Evolutionary conservation across 2,113 vertebrate genomes (phyloP).

Genomic region (Grammomys surdaster): DNA sequence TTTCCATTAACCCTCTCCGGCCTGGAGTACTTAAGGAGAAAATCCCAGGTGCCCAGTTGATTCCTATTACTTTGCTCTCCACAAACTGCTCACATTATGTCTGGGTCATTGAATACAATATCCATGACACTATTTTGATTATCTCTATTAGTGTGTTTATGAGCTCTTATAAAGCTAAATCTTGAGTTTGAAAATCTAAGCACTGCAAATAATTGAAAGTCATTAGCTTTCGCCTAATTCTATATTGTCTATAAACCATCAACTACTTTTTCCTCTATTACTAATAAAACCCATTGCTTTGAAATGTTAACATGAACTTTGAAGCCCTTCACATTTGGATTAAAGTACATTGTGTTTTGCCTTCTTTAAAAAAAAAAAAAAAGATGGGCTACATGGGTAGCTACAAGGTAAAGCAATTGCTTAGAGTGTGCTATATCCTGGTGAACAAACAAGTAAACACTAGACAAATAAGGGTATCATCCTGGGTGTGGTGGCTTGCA

Average conservation of each 20-base stretch:
- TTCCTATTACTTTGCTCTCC: conserved; percentile 24
- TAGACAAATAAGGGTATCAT: not conserved
- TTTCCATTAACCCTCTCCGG: conserved; percentile 52
- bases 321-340: conserved; percentile 17
- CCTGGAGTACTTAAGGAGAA: conserved; percentile 10
- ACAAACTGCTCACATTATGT: not conserved
- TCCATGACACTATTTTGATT: conserved; percentile 34
- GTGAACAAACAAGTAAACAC: not conserved
- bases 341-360: conserved; percentile 17
- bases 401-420: not conserved
- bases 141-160: conserved; percentile 40
- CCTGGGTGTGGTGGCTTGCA: not conserved
- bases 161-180: conserved; percentile 51
- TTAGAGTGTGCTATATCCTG: not conserved
- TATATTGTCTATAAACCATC: conserved; percentile 28
- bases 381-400: not conserved
- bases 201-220: not conserved
- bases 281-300: not conserved
- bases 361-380: not conserved
- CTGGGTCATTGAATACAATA: conserved; percentile 40
- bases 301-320: not conserved
- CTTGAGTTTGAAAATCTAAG: not conserved
- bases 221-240: conserved; percentile 20
- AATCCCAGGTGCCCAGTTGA: not conserved
- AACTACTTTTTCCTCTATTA: conserved; percentile 29